A percentile compares a stretch with the other conserved stretches of the same genome.
phyloP scores from a whole-genome alignment of 2,888 invertebrate genomes.

The Stegana nigrithorax region DNA sequence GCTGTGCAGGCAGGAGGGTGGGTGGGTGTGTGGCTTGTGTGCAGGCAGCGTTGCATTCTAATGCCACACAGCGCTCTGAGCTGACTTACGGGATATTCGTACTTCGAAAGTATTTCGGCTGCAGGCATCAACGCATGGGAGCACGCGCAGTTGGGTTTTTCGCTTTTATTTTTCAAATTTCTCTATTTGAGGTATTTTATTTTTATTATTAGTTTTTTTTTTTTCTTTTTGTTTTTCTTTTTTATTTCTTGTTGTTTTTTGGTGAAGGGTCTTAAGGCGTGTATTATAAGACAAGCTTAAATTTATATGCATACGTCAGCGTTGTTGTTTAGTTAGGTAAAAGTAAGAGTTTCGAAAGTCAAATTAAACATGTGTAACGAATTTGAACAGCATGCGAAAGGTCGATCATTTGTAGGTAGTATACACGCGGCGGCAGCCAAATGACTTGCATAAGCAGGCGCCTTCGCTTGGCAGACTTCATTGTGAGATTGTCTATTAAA shows the following conservation, averaged over 20 bases:
- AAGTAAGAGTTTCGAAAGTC: conserved; percentile 44
- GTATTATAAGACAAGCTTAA: conserved; percentile 3
- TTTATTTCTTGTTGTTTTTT: not conserved
- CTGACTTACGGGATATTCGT: too few relatives aligned
- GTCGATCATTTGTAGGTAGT: not conserved
- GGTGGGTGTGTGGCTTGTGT: too few relatives aligned
- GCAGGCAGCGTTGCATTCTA: conserved; percentile 9
- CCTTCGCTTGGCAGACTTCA: not conserved
- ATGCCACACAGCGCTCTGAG: conserved; percentile 9
- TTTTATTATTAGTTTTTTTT: not conserved
- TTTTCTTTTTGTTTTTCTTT: not conserved
- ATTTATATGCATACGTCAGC: too few relatives aligned
- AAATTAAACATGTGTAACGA: conserved; percentile 27
- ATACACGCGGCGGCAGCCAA: too few relatives aligned
- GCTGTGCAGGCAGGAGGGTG: not conserved
- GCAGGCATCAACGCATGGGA: not conserved
- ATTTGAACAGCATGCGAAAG: conserved; percentile 46
- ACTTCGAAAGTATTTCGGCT: too few relatives aligned
- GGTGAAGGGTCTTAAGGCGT: not conserved
- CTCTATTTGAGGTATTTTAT: too few relatives aligned
- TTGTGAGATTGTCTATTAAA: not conserved
- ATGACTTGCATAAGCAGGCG: not conserved
- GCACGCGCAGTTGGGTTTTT: not conserved
- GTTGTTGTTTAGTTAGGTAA: not conserved
- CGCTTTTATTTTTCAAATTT: not conserved